A percentile compares a stretch with the other conserved stretches of the same genome.
phyloP scores from a whole-genome alignment of 2,888 invertebrate genomes.

The Drosophila picticornis region DNA sequence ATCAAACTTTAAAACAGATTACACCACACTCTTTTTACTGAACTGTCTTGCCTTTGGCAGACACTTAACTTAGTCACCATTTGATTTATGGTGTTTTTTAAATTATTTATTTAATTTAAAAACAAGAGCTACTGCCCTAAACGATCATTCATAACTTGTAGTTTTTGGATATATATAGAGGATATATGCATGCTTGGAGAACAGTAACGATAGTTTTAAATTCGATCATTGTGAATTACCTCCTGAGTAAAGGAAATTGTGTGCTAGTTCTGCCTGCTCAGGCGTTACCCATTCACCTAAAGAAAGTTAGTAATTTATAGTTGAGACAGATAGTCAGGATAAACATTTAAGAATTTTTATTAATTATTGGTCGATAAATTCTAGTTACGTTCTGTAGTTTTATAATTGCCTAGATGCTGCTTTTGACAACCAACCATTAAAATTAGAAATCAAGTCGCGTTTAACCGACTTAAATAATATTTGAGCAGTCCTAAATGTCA shows the following conservation, averaged over 20 bases:
- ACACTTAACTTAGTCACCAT: background rate
- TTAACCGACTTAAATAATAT: background rate
- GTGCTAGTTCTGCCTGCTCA: constrained; percentile 93
- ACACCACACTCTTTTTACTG: background rate
- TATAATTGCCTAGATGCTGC: background rate
- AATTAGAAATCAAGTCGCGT: background rate
- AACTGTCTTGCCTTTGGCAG: background rate
- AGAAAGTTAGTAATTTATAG: constrained; percentile 71
- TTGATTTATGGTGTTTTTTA: background rate
- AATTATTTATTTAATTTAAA: background rate
- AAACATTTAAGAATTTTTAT: constrained; percentile 16
- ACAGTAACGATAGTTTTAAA: constrained; percentile 24
- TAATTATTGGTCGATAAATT: constrained; percentile 38
- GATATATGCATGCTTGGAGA: constrained; percentile 27
- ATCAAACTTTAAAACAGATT: background rate
- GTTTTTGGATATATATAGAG: background rate
- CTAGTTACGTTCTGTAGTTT: background rate
- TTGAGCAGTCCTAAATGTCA: background rate
- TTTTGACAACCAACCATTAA: background rate
- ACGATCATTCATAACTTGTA: background rate
- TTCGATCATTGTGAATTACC: constrained; percentile 84
- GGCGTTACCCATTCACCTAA: constrained; percentile 91
- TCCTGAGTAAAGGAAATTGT: constrained; percentile 95
- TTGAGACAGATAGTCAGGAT: constrained; percentile 12
- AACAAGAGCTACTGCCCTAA: background rate